These are phyloP conservation scores for Clavelina lepadiformis DNA, from an alignment of 23 tunicate species.

Conservation along the genomic window DNA sequence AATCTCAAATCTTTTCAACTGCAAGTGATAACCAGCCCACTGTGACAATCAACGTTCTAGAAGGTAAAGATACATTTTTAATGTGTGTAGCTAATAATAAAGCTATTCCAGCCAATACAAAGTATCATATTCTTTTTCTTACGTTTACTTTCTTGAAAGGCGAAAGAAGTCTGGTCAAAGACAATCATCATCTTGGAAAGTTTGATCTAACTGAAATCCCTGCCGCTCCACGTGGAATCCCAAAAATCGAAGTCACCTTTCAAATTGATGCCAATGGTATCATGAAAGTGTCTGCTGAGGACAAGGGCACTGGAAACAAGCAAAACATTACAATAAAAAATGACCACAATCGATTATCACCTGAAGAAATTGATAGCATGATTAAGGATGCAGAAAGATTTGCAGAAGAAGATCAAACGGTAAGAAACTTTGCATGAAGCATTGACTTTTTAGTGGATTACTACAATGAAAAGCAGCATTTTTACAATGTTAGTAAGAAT, in stretches of 20 bases:
- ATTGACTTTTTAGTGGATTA: background rate
- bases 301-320: constrained; percentile 79
- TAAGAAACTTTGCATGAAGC: background rate
- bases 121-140: background rate
- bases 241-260: constrained; percentile 82
- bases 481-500: background rate
- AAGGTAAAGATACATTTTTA: constrained; percentile 25
- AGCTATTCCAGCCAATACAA: background rate
- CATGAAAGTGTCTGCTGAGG: constrained; percentile 74
- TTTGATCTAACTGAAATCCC: constrained; percentile 84
- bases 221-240: constrained; percentile 66
- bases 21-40: constrained; percentile 87
- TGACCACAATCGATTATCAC: constrained; percentile 52
- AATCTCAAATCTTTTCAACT: constrained; percentile 79
- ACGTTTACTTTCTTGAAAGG: constrained; percentile 22
- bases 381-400: constrained; percentile 67
- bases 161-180: constrained; percentile 73
- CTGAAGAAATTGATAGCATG: constrained; percentile 76
- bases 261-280: constrained; percentile 83
- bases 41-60: constrained; percentile 68
- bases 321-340: constrained; percentile 63
- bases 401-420: constrained; percentile 49
- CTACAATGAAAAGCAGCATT: background rate
- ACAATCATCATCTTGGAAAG: constrained; percentile 75
- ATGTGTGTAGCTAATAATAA: background rate